These are phyloP conservation scores for Theodoxus fluviatilis DNA, from an alignment of 2,888 invertebrate species.

Conservation along the genomic window DNA sequence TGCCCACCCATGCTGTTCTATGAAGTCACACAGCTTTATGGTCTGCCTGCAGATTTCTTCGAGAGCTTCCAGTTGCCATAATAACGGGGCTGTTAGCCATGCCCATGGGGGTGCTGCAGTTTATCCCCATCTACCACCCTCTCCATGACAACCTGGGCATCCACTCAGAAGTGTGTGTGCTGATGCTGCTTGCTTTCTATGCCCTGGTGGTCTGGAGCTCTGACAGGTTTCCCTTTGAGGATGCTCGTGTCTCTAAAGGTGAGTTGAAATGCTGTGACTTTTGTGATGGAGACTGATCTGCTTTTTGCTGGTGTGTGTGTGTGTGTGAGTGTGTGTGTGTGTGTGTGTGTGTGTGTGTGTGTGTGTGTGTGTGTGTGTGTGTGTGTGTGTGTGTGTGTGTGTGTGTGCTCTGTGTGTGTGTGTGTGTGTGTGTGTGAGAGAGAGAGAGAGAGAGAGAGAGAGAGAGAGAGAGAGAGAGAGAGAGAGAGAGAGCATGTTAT, in stretches of 20 bases:
- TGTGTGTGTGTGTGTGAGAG: too few relatives aligned
- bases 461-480: too few relatives aligned
- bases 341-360: conserved; percentile 6
- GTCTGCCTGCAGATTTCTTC: conserved; percentile 66
- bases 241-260: conserved; percentile 34
- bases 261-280: background rate
- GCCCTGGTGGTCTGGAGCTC: conserved; percentile 72
- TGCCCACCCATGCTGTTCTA: too few relatives aligned
- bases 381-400: too few relatives aligned
- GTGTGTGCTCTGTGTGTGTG: too few relatives aligned
- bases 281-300: background rate
- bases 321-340: background rate
- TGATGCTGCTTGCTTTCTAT: conserved; percentile 73
- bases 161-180: conserved; percentile 77
- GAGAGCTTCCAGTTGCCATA: conserved; percentile 71
- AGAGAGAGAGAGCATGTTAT: too few relatives aligned
- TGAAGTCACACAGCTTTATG: too few relatives aligned
- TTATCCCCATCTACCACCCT: conserved; percentile 79
- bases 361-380: background rate
- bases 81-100: conserved; percentile 72
- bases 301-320: background rate
- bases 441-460: too few relatives aligned
- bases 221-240: conserved; percentile 67
- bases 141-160: conserved; percentile 76
- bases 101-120: conserved; percentile 77